Evolutionary conservation across 2,797 vertebrate species (phyloP).

Genomic region (Syncerus caffer): DNA sequence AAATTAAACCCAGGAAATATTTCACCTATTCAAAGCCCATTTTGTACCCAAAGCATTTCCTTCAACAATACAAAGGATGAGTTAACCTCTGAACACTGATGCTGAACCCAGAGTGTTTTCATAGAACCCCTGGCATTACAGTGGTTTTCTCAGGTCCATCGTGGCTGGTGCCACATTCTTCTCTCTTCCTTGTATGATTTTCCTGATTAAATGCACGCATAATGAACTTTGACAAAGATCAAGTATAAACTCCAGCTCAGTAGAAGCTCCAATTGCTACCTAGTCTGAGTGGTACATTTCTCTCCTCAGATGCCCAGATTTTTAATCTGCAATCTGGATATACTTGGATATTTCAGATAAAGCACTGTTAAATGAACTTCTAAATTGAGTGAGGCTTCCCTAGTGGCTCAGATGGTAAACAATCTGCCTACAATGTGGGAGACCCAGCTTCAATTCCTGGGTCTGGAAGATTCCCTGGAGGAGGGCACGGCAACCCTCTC

Average conservation of each 20-base stretch:
- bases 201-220: neutral
- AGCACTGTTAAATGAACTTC: neutral
- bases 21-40: neutral
- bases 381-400: neutral
- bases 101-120: neutral
- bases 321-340: neutral
- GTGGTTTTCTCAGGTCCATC: neutral
- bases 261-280: neutral
- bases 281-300: neutral
- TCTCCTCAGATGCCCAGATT: neutral
- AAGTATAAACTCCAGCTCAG: neutral
- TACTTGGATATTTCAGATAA: neutral
- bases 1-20: neutral
- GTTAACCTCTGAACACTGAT: neutral
- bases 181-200: neutral
- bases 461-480: neutral
- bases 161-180: neutral
- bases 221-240: neutral
- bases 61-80: neutral
- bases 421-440: neutral
- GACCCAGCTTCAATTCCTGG: neutral
- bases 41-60: neutral
- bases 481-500: neutral
- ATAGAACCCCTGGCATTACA: neutral
- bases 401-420: neutral